A percentile compares a stretch with the other conserved stretches of the same genome.
Evolutionary conservation across 2,797 vertebrate genomes (phyloP).

Genomic region (Sebastes cheni): DNA sequence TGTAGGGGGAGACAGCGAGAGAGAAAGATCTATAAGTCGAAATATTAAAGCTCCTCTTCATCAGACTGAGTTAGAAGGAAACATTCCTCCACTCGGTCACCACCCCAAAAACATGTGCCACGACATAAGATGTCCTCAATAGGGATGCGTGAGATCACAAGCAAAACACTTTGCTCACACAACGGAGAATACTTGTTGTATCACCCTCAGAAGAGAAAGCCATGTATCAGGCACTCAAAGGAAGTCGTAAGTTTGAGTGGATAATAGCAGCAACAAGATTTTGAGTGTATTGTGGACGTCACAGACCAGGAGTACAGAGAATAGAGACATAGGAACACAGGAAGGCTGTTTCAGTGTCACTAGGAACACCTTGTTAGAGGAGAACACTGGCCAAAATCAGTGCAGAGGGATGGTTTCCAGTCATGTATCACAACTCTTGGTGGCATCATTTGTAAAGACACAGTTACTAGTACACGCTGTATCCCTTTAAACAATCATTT

Average conservation of each 20-base stretch:
- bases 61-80: slow-evolving; percentile 12
- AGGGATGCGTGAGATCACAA: slow-evolving; percentile 15
- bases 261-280: slow-evolving; percentile 31
- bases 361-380: slow-evolving; percentile 52
- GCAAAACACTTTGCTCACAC: slow-evolving; percentile 21
- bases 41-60: neutral
- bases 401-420: neutral
- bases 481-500: slow-evolving; percentile 1
- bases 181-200: slow-evolving; percentile 12
- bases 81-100: slow-evolving; percentile 11
- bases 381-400: slow-evolving; percentile 39
- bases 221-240: slow-evolving; percentile 49
- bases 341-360: slow-evolving; percentile 46
- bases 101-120: slow-evolving; percentile 2
- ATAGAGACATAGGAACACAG: slow-evolving; percentile 40
- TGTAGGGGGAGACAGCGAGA: slow-evolving; percentile 79
- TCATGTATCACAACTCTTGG: neutral
- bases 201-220: slow-evolving; percentile 42
- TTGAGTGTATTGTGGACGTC: slow-evolving; percentile 27
- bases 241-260: slow-evolving; percentile 45
- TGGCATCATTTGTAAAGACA: neutral
- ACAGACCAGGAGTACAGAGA: slow-evolving; percentile 54
- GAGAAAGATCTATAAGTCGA: neutral
- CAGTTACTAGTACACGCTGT: neutral
- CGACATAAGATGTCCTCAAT: slow-evolving; percentile 26